Base-by-base conservation (phyloP, 2,113 vertebrate genomes). In the Scolopax mira region DNA sequence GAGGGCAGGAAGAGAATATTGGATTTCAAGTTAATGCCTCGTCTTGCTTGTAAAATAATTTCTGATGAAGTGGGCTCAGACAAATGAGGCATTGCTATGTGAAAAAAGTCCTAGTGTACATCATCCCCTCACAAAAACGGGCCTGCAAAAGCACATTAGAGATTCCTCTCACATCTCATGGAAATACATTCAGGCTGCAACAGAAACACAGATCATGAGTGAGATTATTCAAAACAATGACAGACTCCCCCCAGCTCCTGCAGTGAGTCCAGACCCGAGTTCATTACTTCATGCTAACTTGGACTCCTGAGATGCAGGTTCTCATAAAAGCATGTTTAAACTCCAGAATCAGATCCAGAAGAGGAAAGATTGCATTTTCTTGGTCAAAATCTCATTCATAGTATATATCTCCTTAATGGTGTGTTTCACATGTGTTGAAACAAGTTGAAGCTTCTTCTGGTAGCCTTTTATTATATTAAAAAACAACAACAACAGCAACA, bases 381-480 rank as follows among this genome's bases (percentile, higher is more conserved):
- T 81, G 71, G 33, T 55, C 78, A 95, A 92, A 74, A 73, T 42
- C 42, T 92, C 79, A 25, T 74, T 79, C 22, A 8, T 33, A 42
- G 79, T 30, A 16, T 30, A 54, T 18, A 54, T 30, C 28, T 54
- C 52, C 28, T 91, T 64, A 72, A 30, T 21, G 55, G 85, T 79
- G 25, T 25, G 28, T 67, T 91, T 66, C 77, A 49, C 41, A 18
- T 37, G 64, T 73, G 82, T 51, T 90, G 51, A 91, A 95, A 85
- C 39, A 81, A 81, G 88, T 55, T 93, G 67, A 91, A 61, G 71
- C 85, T 93, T 70, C 71, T 89, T 85, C 94, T 79, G 52, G 84
- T 84, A 88, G 90, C 91, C 89, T 46, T 97, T 97, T 97, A 97
- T 97, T 97, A 92, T 77, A 90, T 89, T 88, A 91, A 92, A 94